Evolutionary conservation across 1,140 invertebrate genomes (phyloP).

Genomic region (Drosophila sechellia): DNA sequence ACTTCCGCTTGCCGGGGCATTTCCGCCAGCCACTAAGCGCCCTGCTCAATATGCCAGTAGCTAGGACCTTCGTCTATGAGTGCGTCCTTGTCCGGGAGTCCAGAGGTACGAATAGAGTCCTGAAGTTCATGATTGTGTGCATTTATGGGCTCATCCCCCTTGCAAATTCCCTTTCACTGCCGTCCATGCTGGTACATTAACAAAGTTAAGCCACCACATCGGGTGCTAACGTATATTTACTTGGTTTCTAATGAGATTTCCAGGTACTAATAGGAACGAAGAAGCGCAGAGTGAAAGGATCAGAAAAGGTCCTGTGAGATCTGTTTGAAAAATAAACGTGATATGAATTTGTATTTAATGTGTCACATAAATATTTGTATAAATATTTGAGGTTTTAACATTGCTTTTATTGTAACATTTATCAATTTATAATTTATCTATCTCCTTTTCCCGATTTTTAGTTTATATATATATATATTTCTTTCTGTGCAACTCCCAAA

Average conservation of each 20-base stretch:
- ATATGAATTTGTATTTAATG: no score
- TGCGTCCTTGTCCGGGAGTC: conserved; percentile 1
- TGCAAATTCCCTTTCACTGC: conserved; percentile 50
- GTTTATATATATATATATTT: neutral
- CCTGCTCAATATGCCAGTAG: conserved; percentile 24
- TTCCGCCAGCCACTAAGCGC: conserved; percentile 52
- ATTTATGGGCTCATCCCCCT: conserved; percentile 55
- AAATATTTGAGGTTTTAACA: no score
- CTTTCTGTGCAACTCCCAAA: neutral
- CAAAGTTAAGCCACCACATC: conserved; percentile 45
- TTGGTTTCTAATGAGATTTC: conserved; percentile 39
- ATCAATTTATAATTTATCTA: no score
- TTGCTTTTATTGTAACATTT: no score
- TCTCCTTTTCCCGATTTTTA: neutral
- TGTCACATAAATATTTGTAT: no score
- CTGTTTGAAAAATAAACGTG: neutral
- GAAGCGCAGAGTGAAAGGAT: conserved; percentile 6
- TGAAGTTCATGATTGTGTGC: conserved; percentile 7
- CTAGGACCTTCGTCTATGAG: neutral
- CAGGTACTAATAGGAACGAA: conserved; percentile 32
- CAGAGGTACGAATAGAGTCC: neutral
- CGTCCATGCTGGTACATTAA: conserved; percentile 40
- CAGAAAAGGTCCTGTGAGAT: neutral
- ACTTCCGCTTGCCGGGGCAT: conserved; percentile 54
- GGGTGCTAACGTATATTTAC: conserved; percentile 28